A percentile compares a stretch with the other conserved stretches of the same genome.
Evolutionary conservation across 2,888 invertebrate genomes (phyloP).

Genomic region (Carabus problematicus): DNA sequence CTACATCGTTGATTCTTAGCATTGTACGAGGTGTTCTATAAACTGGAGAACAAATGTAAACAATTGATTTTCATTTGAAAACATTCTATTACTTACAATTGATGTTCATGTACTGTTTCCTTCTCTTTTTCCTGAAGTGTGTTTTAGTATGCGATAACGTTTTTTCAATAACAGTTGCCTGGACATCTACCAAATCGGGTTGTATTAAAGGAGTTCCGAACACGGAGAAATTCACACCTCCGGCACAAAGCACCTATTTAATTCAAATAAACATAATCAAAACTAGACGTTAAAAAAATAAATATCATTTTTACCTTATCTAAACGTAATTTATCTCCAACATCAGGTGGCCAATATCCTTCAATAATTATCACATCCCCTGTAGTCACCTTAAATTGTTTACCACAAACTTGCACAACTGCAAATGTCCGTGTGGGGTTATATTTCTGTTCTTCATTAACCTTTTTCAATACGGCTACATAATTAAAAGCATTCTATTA

Average conservation of each 20-base stretch:
- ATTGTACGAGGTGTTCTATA: conserved; percentile 74
- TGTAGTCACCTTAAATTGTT: conserved; percentile 84
- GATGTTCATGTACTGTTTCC: conserved; percentile 79
- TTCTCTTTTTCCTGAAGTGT: conserved; percentile 75
- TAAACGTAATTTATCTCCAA: conserved; percentile 78
- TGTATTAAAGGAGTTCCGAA: conserved; percentile 82
- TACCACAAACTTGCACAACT: conserved; percentile 79
- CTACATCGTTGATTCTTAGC: conserved; percentile 78
- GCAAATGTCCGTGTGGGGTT: conserved; percentile 76
- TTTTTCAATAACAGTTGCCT: conserved; percentile 85
- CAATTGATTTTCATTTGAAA: conserved; percentile 47
- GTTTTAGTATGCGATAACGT: conserved; percentile 81
- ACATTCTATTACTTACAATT: conserved; percentile 64
- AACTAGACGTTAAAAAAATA: too few relatives aligned
- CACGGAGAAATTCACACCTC: conserved; percentile 80
- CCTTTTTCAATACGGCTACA: conserved; percentile 66
- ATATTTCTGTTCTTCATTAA: conserved; percentile 67
- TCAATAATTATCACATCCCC: conserved; percentile 86
- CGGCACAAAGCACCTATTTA: conserved; percentile 72
- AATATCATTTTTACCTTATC: conserved; percentile 69
- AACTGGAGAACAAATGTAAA: conserved; percentile 56
- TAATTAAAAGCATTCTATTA: conserved; percentile 9
- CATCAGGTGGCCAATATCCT: conserved; percentile 83
- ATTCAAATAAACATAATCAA: conserved; percentile 19
- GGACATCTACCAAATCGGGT: conserved; percentile 73